Evolutionary conservation across 2,888 invertebrate genomes (phyloP), one percentile per base, ranked within the genome.

Genomic region (Callyntrura guangdongensis): DNA sequence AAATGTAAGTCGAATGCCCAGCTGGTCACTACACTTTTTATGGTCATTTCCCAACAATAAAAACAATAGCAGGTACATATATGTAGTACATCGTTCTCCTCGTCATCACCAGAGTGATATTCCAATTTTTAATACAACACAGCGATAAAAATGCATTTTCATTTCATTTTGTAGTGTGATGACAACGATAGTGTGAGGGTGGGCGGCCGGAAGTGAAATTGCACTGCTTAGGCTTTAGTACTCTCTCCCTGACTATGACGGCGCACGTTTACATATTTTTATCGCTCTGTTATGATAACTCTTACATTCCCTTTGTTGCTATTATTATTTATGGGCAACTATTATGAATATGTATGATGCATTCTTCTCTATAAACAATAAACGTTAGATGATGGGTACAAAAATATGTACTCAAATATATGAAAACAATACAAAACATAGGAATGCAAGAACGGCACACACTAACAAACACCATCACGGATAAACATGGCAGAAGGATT

Each of bases 171-270:
- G 59, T 20, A 53, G 53, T 11, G 69, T 67, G 11, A 67, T 25
- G 61, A 20, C n/a, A 12, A 36, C 11, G 64, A 69, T n/a, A 8
- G 47, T 67, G 64, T 74, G 77, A 4, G 45, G 86, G 87, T 81
- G 87, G 81, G 87, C 79, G 87, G 53, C 81, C 87, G 87, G 87
- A 87, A 87, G 87, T 87, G 27, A 69, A 87, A 53, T 81, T 81
- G 87, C 49, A 81, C 49, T 79, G 36, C 25, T 87, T 81, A 12
- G 12, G 74, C 17, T 74, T 74, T 25, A 11, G 1, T 17, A 59
- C 59, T 17, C 17, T 59, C n/a, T 25, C 20, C 12, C 4, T 25
- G 25, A 22, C 0, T 20, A 61, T 61, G n/a, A 53, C 53, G 8
- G 8, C 17, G 59, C 17, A 17, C 59, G 17, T 53, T 53, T 17